Conservation (phyloP, 1,140 invertebrate species). For the Drosophila navojoa region DNA sequence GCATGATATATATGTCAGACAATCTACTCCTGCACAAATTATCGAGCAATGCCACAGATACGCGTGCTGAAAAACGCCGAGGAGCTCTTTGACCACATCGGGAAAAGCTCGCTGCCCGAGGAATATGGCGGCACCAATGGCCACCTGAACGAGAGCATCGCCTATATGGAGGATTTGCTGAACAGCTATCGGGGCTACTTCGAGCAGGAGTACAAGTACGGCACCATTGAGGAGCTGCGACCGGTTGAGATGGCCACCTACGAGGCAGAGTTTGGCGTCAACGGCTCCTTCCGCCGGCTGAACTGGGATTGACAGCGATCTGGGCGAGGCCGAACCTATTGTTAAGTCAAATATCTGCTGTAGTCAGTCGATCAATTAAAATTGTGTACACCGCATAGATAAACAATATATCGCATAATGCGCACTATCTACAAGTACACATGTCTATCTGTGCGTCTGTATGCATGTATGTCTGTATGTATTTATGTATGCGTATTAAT, state of each 20-base stretch:
- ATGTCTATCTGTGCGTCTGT: constrained; percentile 1
- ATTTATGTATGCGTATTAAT: not conserved
- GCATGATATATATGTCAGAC: not conserved
- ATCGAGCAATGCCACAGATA: constrained; percentile 35
- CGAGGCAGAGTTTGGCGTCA: constrained; percentile 86
- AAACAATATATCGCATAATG: constrained; percentile 52
- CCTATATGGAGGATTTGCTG: constrained; percentile 86
- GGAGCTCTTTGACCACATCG: constrained; percentile 84
- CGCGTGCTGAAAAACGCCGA: constrained; percentile 77
- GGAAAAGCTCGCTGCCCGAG: constrained; percentile 85
- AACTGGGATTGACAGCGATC: constrained; percentile 69
- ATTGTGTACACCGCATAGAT: constrained; percentile 22
- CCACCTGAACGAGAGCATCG: constrained; percentile 84
- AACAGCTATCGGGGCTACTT: constrained; percentile 85
- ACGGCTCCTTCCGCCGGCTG: constrained; percentile 87
- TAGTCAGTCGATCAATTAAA: constrained; percentile 76
- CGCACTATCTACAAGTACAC: constrained; percentile 35
- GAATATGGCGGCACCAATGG: constrained; percentile 86
- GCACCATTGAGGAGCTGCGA: constrained; percentile 86
- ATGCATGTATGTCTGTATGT: constrained; percentile 20
- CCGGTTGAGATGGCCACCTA: constrained; percentile 86
- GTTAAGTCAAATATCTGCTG: constrained; percentile 31
- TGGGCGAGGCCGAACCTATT: not conserved
- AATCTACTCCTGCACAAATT: not conserved
- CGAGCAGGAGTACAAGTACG: constrained; percentile 85